phyloP scores from a whole-genome alignment of 2,888 invertebrate genomes.

The Pyrgus malvae region DNA sequence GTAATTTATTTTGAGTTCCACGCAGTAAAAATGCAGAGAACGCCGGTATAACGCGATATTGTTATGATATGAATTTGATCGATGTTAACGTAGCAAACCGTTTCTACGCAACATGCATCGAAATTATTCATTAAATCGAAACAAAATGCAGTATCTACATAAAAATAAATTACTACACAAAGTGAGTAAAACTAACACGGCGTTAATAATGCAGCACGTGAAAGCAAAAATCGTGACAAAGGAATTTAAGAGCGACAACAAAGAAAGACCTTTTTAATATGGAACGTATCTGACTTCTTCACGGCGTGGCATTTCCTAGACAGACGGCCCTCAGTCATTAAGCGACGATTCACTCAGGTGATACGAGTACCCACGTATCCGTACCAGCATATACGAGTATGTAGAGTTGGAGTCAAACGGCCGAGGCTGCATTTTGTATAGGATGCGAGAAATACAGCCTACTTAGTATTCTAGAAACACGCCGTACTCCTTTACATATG shows the following conservation, averaged over 20 bases:
- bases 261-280: slow-evolving; percentile 11
- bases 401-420: not conserved
- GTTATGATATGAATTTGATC: too few relatives aligned
- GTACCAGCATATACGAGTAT: not conserved
- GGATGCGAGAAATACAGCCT: not conserved
- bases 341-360: slow-evolving; percentile 21
- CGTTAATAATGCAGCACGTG: not conserved
- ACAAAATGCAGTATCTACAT: not conserved
- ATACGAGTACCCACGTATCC: not conserved
- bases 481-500: not conserved
- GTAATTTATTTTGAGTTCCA: too few relatives aligned
- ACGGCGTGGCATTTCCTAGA: slow-evolving; percentile 6
- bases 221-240: slow-evolving; percentile 4
- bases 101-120: not conserved
- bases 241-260: slow-evolving; percentile 6
- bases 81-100: too few relatives aligned
- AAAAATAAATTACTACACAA: not conserved
- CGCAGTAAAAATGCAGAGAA: too few relatives aligned
- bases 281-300: slow-evolving; percentile 10
- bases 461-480: not conserved
- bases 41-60: too few relatives aligned
- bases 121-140: not conserved
- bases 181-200: not conserved
- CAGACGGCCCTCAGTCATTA: slow-evolving; percentile 15
- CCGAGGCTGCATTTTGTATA: not conserved